Conservation (phyloP, 1,140 invertebrate species). For the Dendroctonus ponderosae region DNA sequence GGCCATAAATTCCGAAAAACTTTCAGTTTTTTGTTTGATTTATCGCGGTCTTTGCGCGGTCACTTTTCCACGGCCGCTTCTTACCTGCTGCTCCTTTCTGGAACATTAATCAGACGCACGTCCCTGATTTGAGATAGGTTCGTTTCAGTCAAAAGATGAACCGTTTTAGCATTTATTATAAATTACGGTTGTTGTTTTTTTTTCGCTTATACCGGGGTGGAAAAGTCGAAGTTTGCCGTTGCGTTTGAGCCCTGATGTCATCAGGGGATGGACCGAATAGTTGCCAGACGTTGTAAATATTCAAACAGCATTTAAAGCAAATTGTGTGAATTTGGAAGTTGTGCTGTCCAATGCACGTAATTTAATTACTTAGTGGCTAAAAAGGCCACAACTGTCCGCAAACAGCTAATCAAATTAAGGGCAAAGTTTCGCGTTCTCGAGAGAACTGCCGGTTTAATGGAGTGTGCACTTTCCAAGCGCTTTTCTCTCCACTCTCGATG, state of each 20-base stretch:
- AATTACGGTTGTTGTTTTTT: background rate
- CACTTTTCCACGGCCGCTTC: slow-evolving; percentile 17
- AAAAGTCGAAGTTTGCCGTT: too few species aligned
- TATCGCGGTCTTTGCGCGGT: slow-evolving; percentile 33
- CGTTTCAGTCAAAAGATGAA: slow-evolving; percentile 16
- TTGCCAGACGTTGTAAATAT: too few species aligned
- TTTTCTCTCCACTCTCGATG: slow-evolving; percentile 8
- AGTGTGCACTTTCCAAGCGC: slow-evolving; percentile 13
- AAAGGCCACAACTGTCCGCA: slow-evolving; percentile 11
- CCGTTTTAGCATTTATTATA: background rate
- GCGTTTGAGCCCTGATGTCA: too few species aligned
- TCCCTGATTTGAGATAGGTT: slow-evolving; percentile 26
- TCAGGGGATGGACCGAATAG: too few species aligned
- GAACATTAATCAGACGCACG: slow-evolving; percentile 30
- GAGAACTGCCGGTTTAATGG: slow-evolving; percentile 19
- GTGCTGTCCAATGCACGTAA: too few species aligned
- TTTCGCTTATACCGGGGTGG: too few species aligned
- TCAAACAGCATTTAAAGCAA: too few species aligned
- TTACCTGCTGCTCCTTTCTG: slow-evolving; percentile 24
- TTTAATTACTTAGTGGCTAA: too few species aligned
- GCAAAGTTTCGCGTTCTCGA: slow-evolving; percentile 16
- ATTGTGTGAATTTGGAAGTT: too few species aligned
- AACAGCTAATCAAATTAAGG: slow-evolving; percentile 25
- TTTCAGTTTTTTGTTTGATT: slow-evolving; percentile 44
- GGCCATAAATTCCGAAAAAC: slow-evolving; percentile 40